Evolutionary conservation across 2,113 vertebrate species (phyloP).

Genomic region (Propithecus coquereli): DNA sequence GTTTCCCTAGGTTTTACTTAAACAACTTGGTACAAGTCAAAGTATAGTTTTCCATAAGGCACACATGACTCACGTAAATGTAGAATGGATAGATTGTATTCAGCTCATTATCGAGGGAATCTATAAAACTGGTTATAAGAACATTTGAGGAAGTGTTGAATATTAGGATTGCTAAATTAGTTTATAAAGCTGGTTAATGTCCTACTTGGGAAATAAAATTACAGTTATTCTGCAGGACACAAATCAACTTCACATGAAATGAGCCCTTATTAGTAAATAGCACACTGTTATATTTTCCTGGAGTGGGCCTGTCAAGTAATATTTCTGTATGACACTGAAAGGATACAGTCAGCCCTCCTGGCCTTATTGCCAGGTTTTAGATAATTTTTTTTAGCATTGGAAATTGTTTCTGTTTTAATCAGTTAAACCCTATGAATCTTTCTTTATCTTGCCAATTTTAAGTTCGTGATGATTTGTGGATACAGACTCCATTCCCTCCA

Average conservation of each 20-base stretch:
- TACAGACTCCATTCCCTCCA: background rate
- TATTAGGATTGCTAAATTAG: background rate
- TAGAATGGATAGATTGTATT: background rate
- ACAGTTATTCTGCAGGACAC: background rate
- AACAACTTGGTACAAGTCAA: background rate
- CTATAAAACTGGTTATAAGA: background rate
- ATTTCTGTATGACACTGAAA: background rate
- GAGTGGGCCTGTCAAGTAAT: background rate
- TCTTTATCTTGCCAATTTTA: background rate
- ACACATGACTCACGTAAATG: background rate
- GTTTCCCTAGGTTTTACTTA: background rate
- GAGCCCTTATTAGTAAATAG: background rate
- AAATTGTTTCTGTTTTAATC: conserved; percentile 19
- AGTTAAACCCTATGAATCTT: background rate
- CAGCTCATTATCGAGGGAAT: background rate
- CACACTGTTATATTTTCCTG: background rate
- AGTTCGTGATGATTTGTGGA: background rate
- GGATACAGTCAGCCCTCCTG: background rate
- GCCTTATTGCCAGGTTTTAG: background rate
- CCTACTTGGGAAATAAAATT: background rate
- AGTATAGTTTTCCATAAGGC: background rate
- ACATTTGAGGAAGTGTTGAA: background rate
- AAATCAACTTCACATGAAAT: background rate
- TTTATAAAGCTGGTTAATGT: background rate
- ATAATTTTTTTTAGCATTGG: background rate